Base-by-base conservation (phyloP, 64 coral and sea anemone genomes). In the Pocillopora damicornis region DNA sequence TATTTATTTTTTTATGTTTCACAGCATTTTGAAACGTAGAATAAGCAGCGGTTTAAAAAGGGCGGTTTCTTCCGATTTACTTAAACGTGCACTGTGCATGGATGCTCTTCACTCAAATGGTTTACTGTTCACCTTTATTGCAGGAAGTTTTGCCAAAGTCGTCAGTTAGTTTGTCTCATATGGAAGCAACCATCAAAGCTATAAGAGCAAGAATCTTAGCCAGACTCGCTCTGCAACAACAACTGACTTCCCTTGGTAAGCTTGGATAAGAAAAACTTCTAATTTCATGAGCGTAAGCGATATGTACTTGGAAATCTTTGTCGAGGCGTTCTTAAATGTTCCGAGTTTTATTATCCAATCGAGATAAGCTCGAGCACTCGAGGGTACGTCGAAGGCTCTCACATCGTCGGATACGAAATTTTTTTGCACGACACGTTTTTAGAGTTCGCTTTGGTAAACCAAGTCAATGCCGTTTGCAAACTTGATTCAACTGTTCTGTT, bases 141-240 rank as follows among this genome's bases (percentile, higher is more conserved):
- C 51, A 99, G 97, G 78, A 86, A 79, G 87, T 92, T 73, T 51
- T 68, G 10, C 83, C 88, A 42, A 91, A 99, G 74, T 78, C 97
- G 16, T 89, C 90, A 51, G 86, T 99, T 12, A 99, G 93, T 59
- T 80, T 86, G 60, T 99, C 97, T 62, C 88, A 99, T 76, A 99
- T 99, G 97, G 97, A 99, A 62, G 87, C 83, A 11, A 99, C 93
- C n/a, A 85, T 99, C 59, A 92, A 92, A 75, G 97, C 97, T 9
- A 72, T 99, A 30, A 76, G 84, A 77, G 91, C 87, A 74, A 90
- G 97, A 82, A 89, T 99, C 56, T 79, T 95, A 20, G 90, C 97
- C 16, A 92, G 97, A 61, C 88, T 99, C 13, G 88, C 93, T 15
- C 88, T 99, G 8, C 93, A 99, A 71, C 89, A 69, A 51, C 97